Conservation (phyloP, 2,888 invertebrate genomes). For the Ormyrus pomaceus region DNA sequence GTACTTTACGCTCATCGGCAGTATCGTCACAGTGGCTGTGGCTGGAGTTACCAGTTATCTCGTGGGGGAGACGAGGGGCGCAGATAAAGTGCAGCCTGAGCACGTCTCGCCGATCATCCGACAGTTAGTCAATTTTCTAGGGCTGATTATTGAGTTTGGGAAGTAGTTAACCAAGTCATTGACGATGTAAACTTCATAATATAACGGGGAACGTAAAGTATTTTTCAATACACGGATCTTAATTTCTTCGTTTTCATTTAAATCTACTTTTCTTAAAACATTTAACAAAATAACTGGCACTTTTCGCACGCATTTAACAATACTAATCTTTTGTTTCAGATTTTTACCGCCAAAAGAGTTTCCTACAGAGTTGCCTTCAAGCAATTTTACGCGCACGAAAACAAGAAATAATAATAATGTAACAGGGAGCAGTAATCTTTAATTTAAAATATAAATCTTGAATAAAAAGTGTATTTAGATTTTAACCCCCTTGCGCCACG, state of each 20-base stretch:
- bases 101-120: constrained; percentile 79
- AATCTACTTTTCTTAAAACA: no score
- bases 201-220: background rate
- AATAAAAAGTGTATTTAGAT: no score
- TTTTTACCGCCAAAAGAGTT: constrained; percentile 11
- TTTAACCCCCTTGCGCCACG: no score
- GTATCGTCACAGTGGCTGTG: constrained; percentile 77
- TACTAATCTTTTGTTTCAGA: constrained; percentile 8
- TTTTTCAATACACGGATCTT: background rate
- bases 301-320: no score
- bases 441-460: no score
- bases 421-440: background rate
- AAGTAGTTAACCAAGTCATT: background rate
- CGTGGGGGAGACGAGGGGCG: constrained; percentile 77
- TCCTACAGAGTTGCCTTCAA: background rate
- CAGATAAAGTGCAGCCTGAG: constrained; percentile 78
- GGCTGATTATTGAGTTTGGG: background rate
- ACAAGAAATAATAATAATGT: background rate
- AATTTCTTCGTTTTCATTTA: background rate
- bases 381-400: no score
- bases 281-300: no score
- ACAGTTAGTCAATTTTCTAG: constrained; percentile 65
- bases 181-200: background rate
- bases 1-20: constrained; percentile 82
- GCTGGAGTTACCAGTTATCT: constrained; percentile 81